Conservation (phyloP, 2,113 vertebrate species). For the Dicentrarchus labrax region DNA sequence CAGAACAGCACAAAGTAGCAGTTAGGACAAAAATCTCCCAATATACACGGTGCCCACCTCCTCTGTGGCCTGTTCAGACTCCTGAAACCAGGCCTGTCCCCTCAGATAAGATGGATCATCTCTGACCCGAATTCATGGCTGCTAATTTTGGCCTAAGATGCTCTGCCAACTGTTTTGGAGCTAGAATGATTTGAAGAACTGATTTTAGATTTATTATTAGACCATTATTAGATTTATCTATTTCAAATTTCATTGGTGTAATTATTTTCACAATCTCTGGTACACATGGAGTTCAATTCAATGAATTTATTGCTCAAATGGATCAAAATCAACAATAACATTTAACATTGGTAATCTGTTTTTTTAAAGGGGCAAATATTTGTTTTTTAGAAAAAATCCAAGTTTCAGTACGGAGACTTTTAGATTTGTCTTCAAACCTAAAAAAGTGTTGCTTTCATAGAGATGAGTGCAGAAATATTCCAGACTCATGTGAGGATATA, state of each 20-base stretch:
- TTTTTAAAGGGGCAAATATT: neutral
- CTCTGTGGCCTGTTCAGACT: neutral
- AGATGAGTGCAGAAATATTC: neutral
- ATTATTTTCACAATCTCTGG: neutral
- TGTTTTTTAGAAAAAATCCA: neutral
- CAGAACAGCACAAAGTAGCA: neutral
- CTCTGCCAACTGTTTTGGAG: neutral
- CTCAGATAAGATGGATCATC: neutral
- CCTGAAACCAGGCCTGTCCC: neutral
- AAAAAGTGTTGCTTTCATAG: neutral
- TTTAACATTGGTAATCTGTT: neutral
- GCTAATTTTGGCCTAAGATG: neutral
- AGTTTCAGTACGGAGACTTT: neutral
- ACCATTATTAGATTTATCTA: neutral
- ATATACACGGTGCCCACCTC: neutral
- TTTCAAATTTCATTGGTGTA: neutral
- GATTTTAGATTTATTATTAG: neutral
- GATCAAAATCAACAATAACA: neutral
- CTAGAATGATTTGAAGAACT: neutral
- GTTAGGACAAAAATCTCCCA: neutral
- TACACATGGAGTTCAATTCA: neutral
- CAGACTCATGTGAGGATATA: neutral
- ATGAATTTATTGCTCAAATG: neutral
- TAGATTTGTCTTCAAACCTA: no score
- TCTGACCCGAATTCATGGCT: neutral